phyloP scores from a whole-genome alignment of 64 coral and sea anemone genomes.

The Pocillopora verrucosa region DNA sequence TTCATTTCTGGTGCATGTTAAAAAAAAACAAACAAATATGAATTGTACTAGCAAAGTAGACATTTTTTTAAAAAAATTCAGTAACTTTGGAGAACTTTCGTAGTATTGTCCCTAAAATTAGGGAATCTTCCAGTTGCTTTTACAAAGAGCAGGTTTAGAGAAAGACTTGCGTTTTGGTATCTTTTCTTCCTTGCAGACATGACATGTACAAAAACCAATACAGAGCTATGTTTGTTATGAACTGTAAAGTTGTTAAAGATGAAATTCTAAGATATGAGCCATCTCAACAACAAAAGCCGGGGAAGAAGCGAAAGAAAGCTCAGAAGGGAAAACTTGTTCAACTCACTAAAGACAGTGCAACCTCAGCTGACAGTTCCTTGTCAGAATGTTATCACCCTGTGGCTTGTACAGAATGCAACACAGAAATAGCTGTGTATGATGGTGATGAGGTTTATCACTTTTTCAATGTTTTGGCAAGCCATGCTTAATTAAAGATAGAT shows the following conservation, averaged over 20 bases:
- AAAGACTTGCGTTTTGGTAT: neutral
- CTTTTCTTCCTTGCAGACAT: slow-evolving; percentile 67
- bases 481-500: slow-evolving; percentile 68
- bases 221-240: slow-evolving; percentile 99
- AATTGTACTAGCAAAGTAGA: too few species aligned
- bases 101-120: too few species aligned
- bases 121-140: too few species aligned
- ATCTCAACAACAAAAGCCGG: slow-evolving; percentile 53
- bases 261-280: slow-evolving; percentile 90
- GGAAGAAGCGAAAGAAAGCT: slow-evolving; percentile 62
- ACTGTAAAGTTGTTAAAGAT: slow-evolving; percentile 80
- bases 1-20: too few species aligned
- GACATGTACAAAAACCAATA: slow-evolving; percentile 93
- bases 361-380: neutral
- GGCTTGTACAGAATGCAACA: slow-evolving; percentile 76
- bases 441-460: slow-evolving; percentile 97
- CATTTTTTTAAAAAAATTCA: too few species aligned
- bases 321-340: slow-evolving; percentile 80
- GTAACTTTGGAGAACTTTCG: too few species aligned
- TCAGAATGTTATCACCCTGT: slow-evolving; percentile 88
- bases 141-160: too few species aligned
- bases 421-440: slow-evolving; percentile 96
- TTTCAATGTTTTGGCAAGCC: slow-evolving; percentile 91
- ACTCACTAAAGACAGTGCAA: slow-evolving; percentile 9
- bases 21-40: too few species aligned